Percentiles rank a stretch among this genome's conserved stretches.
These are phyloP conservation scores for Carpatolechia fugitivella DNA, from an alignment of 2,888 invertebrate species.

Conservation along the genomic window DNA sequence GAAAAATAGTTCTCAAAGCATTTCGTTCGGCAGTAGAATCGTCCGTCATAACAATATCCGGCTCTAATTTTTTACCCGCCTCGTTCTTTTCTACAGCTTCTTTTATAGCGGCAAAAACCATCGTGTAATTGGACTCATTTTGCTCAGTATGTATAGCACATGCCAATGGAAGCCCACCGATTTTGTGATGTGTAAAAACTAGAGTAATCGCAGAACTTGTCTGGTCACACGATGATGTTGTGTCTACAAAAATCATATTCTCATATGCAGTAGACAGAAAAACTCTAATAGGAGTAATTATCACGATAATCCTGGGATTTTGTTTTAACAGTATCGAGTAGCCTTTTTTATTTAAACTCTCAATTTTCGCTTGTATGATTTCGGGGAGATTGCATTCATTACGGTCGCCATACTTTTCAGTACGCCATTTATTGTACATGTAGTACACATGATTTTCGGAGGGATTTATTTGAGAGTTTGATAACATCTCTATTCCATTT, in stretches of 20 bases:
- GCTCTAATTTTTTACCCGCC: constrained; percentile 16
- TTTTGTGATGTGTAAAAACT: constrained; percentile 15
- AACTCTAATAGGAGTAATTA: constrained; percentile 19
- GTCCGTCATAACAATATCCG: constrained; percentile 22
- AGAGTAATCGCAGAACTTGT: constrained; percentile 16
- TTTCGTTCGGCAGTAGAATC: constrained; percentile 21
- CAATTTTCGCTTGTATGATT: no score
- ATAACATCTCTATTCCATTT: no score
- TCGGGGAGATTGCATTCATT: background rate
- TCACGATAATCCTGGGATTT: constrained; percentile 16
- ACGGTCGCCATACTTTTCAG: constrained; percentile 11
- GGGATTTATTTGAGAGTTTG: no score
- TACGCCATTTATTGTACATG: constrained; percentile 15
- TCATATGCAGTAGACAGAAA: constrained; percentile 16
- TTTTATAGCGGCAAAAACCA: constrained; percentile 14
- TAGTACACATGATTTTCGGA: constrained; percentile 11
- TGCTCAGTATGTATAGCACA: constrained; percentile 12
- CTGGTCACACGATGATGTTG: constrained; percentile 17
- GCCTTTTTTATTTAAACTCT: no score
- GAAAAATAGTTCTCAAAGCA: constrained; percentile 21
- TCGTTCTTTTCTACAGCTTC: constrained; percentile 22
- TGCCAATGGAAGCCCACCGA: constrained; percentile 18
- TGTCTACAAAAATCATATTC: constrained; percentile 20
- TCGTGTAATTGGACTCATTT: constrained; percentile 18
- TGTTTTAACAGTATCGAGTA: constrained; percentile 11